Conservation (phyloP, 2,888 invertebrate genomes). For the Conistra vaccinii region DNA sequence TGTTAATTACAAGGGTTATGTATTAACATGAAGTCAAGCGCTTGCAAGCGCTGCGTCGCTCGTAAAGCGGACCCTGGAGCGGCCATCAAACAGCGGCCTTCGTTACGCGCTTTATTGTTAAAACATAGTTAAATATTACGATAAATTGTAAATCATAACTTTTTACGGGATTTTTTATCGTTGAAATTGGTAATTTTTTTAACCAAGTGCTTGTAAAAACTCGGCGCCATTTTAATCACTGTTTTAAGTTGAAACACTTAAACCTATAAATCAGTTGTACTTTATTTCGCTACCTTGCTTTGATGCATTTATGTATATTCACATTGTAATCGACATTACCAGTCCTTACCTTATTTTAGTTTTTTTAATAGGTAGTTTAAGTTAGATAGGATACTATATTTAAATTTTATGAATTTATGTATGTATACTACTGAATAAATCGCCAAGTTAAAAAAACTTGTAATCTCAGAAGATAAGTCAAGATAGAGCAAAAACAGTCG, state of each 20-base stretch:
- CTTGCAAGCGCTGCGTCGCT: not conserved
- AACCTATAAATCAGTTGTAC: not conserved
- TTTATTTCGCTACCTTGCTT: not conserved
- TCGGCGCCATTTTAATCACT: not conserved
- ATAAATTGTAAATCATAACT: constrained; percentile 39
- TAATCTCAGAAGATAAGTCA: constrained; percentile 4
- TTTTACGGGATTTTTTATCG: constrained; percentile 30
- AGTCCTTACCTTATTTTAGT: too few species aligned
- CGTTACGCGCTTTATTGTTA: constrained; percentile 23
- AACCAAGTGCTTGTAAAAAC: constrained; percentile 2
- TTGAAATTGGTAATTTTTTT: constrained; percentile 27
- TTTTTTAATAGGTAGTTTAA: too few species aligned
- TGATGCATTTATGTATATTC: not conserved
- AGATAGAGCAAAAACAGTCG: constrained; percentile 13
- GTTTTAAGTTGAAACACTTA: constrained; percentile 4
- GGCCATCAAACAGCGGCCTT: constrained; percentile 13
- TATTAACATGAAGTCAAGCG: constrained; percentile 4
- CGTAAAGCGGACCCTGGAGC: constrained; percentile 11
- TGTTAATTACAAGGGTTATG: not conserved
- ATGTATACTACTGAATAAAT: too few species aligned
- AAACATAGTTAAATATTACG: constrained; percentile 31
- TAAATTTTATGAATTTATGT: too few species aligned
- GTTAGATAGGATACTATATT: too few species aligned
- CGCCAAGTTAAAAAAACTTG: not conserved
- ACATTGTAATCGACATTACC: not conserved